Percentiles rank a stretch among this genome's conserved stretches.
These are phyloP conservation scores for Labia minor DNA, from an alignment of 2,888 invertebrate species.

Conservation along the genomic window DNA sequence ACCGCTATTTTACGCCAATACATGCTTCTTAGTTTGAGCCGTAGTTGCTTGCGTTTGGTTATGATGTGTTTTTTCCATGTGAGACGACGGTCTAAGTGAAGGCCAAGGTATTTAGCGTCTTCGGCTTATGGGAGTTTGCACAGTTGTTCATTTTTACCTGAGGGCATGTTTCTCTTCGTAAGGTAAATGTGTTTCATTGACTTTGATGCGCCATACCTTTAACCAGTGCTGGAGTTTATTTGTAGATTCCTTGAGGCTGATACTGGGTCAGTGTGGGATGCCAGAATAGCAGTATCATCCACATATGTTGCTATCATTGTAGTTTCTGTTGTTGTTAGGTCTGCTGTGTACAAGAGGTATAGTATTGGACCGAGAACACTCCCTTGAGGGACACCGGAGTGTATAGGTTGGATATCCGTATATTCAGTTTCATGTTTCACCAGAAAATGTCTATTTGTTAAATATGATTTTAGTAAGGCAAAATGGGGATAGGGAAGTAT, in stretches of 20 bases:
- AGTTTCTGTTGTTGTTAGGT: background rate
- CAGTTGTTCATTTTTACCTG: background rate
- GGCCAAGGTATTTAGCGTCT: background rate
- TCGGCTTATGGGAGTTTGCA: background rate
- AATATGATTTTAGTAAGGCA: conserved; percentile 16
- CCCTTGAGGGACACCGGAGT: conserved; percentile 27
- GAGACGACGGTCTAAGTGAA: background rate
- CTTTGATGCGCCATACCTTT: no score
- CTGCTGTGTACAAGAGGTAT: no score
- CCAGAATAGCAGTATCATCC: conserved; percentile 17
- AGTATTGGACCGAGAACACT: conserved; percentile 27
- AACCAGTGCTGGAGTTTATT: background rate
- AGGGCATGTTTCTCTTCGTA: background rate
- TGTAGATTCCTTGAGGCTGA: background rate
- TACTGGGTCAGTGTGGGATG: background rate
- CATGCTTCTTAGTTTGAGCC: background rate
- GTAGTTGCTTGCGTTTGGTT: background rate
- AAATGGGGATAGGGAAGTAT: background rate
- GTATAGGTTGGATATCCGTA: background rate
- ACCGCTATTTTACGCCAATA: background rate
- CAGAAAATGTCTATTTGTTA: background rate
- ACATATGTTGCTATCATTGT: conserved; percentile 1
- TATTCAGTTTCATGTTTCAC: background rate
- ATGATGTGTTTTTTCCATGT: background rate
- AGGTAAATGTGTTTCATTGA: background rate